Conservation (phyloP, 2,888 invertebrate genomes). For the Galerucella calmariensis region DNA sequence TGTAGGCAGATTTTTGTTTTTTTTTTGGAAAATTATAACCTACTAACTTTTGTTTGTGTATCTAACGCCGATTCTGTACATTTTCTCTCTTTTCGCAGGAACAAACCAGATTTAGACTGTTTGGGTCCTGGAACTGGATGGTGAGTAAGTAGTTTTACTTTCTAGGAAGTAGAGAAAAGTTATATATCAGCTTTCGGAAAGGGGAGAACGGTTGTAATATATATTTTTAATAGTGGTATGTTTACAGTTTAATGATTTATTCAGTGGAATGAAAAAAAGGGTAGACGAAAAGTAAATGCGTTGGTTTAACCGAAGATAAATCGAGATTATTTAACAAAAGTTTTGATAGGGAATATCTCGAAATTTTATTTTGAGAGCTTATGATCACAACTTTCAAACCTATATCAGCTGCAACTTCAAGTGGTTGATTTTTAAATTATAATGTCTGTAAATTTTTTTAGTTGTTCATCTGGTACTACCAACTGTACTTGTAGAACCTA, state of each 20-base stretch:
- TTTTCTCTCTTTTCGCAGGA: slow-evolving; percentile 52
- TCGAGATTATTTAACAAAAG: too few species aligned
- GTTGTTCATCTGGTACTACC: slow-evolving; percentile 37
- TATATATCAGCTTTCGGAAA: slow-evolving; percentile 1
- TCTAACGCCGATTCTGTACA: neutral
- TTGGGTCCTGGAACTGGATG: slow-evolving; percentile 64
- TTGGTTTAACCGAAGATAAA: neutral
- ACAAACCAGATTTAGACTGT: slow-evolving; percentile 60
- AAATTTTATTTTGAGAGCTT: too few species aligned
- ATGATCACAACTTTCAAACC: too few species aligned
- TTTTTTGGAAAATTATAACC: too few species aligned
- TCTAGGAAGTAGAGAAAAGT: neutral
- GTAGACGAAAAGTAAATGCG: neutral
- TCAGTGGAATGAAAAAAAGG: neutral
- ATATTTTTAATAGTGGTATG: slow-evolving; percentile 9
- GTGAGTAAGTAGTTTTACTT: slow-evolving; percentile 46
- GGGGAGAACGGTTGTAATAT: slow-evolving; percentile 12
- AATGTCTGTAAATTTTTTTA: slow-evolving; percentile 28
- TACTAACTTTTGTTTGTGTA: too few species aligned
- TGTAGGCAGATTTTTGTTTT: too few species aligned
- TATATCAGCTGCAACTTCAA: too few species aligned
- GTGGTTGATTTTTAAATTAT: neutral
- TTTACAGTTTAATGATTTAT: neutral
- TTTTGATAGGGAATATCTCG: too few species aligned
- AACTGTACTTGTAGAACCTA: slow-evolving; percentile 46